A percentile compares a stretch with the other conserved stretches of the same genome.
Conservation (phyloP, 2,113 vertebrate genomes). For the Varanus komodoensis region DNA sequence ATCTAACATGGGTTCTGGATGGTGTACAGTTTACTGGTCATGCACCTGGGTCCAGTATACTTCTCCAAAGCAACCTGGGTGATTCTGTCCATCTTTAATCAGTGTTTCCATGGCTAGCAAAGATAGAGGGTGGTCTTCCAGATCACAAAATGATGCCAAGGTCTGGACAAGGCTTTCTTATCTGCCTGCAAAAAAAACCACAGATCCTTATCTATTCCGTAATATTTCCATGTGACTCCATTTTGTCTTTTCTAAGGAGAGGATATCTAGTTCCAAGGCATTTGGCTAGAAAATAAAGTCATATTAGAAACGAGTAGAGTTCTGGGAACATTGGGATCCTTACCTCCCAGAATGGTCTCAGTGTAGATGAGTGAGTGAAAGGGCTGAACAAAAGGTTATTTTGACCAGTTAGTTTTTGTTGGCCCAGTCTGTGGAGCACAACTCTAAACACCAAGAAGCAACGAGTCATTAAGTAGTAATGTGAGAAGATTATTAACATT, state of each 20-base stretch:
- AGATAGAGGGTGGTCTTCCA: slow-evolving; percentile 18
- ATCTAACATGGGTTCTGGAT: neutral
- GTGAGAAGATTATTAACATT: neutral
- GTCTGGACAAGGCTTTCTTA: slow-evolving; percentile 18
- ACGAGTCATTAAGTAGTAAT: neutral
- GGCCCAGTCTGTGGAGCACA: neutral
- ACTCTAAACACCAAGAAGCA: neutral
- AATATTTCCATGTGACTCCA: slow-evolving; percentile 53
- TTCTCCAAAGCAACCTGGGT: neutral
- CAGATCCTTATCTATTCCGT: slow-evolving; percentile 38
- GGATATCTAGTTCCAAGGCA: neutral
- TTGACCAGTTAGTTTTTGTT: neutral
- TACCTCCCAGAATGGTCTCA: neutral
- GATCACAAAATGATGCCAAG: slow-evolving; percentile 36
- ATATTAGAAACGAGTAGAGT: slow-evolving; percentile 35
- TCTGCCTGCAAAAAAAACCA: slow-evolving; percentile 35
- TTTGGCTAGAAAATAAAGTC: slow-evolving; percentile 47
- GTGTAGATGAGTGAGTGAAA: slow-evolving; percentile 3
- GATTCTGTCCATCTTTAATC: neutral
- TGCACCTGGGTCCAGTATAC: neutral
- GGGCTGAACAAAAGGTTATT: neutral
- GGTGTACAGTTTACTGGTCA: neutral
- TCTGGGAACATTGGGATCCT: slow-evolving; percentile 60
- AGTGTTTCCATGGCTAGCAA: neutral
- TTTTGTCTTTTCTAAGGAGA: slow-evolving; percentile 19